Conservation (phyloP, 2,888 invertebrate genomes). For the Scaptomyza cyrtandrae region DNA sequence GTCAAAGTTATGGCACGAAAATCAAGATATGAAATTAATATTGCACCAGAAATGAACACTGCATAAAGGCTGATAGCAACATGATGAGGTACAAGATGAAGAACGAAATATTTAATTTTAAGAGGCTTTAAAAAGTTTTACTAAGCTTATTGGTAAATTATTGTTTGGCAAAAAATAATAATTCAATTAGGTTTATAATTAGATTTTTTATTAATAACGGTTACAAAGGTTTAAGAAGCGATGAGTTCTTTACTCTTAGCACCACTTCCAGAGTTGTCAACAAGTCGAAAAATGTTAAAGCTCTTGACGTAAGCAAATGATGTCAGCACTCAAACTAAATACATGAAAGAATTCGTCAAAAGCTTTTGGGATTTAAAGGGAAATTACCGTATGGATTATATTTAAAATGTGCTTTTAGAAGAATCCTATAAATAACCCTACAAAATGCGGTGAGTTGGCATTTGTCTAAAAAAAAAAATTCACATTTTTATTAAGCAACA, state of each 20-base stretch:
- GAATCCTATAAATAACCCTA: constrained; percentile 30
- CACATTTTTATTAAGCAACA: constrained; percentile 57
- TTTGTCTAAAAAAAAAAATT: constrained; percentile 56
- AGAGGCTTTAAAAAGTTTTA: neutral
- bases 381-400: constrained; percentile 2
- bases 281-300: neutral
- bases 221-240: neutral
- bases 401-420: constrained; percentile 20
- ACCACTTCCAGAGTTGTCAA: neutral
- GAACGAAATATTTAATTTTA: neutral
- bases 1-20: constrained; percentile 70
- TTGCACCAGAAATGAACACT: constrained; percentile 56
- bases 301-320: neutral
- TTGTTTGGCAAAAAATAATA: neutral
- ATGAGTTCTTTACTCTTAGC: neutral
- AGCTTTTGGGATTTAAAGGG: neutral
- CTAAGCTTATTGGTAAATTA: neutral
- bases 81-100: neutral
- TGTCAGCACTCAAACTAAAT: neutral
- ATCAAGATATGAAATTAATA: constrained; percentile 79
- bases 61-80: constrained; percentile 1
- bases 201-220: neutral
- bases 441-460: constrained; percentile 15
- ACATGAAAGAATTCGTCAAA: neutral
- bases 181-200: neutral